These are phyloP conservation scores for Crossaster papposus DNA, from an alignment of 53 echinoderm and acorn worm genomes.

Conservation along the genomic window DNA sequence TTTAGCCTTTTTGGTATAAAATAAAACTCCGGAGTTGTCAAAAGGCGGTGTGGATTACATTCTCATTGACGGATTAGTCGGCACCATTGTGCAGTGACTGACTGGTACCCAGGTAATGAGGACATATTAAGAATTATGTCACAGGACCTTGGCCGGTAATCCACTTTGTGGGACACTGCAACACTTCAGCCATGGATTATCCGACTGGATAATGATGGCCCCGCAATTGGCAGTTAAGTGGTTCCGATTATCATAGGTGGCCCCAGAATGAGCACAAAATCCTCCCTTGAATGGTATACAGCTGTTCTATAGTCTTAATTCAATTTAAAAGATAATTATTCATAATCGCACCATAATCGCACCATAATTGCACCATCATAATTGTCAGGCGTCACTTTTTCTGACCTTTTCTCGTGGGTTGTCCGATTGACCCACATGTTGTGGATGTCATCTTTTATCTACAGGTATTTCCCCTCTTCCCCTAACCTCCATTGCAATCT, in stretches of 20 bases:
- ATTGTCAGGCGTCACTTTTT: not conserved
- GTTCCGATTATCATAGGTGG: slow-evolving; percentile 1
- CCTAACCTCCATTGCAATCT: not conserved
- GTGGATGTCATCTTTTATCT: not conserved
- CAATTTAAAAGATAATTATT: not conserved
- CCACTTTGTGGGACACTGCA: not conserved
- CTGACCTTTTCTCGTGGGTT: not conserved
- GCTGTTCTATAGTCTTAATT: not conserved
- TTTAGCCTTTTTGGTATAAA: not conserved
- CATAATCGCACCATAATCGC: not conserved
- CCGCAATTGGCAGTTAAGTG: not conserved
- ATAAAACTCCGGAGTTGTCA: not conserved
- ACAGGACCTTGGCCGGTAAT: slow-evolving; percentile 5
- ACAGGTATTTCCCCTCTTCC: not conserved
- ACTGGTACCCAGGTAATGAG: not conserved
- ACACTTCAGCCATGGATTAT: not conserved
- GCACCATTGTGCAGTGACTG: not conserved
- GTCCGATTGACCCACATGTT: not conserved
- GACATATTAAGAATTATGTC: not conserved
- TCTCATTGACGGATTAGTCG: not conserved
- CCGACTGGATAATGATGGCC: slow-evolving; percentile 4
- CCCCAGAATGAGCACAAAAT: not conserved
- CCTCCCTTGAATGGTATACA: not conserved
- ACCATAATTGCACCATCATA: not conserved
- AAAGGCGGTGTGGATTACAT: not conserved